A percentile compares a stretch with the other conserved stretches of the same genome.
Evolutionary conservation across 37 sponge, comb jelly and placozoan species (phyloP).

Genomic region (Oopsacas minuta): DNA sequence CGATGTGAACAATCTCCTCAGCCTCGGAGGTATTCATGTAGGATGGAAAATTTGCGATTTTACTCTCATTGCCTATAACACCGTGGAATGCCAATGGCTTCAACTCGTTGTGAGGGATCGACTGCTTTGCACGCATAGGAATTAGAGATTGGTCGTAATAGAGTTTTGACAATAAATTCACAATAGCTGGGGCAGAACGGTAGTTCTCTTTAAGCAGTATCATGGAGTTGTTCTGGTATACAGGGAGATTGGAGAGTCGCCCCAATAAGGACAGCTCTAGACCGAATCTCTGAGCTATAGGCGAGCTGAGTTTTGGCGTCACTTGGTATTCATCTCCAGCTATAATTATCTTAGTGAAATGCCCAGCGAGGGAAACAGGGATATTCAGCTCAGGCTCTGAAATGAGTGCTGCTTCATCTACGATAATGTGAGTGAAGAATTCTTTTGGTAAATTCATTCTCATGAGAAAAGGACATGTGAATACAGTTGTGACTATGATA

Average conservation of each 20-base stretch:
- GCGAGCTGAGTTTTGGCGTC: not conserved
- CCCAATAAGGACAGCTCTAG: not conserved
- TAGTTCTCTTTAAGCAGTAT: not conserved
- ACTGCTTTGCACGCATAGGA: not conserved
- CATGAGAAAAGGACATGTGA: not conserved
- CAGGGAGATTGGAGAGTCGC: not conserved
- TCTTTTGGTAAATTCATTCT: not conserved
- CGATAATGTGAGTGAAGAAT: conserved; percentile 56
- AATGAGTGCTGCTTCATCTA: conserved; percentile 64
- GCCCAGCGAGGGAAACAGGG: conserved; percentile 36
- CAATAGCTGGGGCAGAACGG: not conserved
- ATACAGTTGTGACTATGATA: not conserved
- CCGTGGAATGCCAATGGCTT: not conserved
- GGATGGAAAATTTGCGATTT: not conserved
- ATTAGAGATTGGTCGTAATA: not conserved
- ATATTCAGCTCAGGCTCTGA: conserved; percentile 50
- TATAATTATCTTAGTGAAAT: conserved; percentile 46
- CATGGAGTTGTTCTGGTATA: not conserved
- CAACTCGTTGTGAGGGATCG: not conserved
- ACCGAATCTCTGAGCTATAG: not conserved
- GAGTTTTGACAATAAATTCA: not conserved
- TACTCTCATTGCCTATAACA: not conserved
- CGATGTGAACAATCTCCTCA: not conserved
- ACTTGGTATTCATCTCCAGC: conserved; percentile 61
- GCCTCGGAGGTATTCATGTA: not conserved